phyloP scores from a whole-genome alignment of 2,888 invertebrate species.

The Napeogenes inachia region DNA sequence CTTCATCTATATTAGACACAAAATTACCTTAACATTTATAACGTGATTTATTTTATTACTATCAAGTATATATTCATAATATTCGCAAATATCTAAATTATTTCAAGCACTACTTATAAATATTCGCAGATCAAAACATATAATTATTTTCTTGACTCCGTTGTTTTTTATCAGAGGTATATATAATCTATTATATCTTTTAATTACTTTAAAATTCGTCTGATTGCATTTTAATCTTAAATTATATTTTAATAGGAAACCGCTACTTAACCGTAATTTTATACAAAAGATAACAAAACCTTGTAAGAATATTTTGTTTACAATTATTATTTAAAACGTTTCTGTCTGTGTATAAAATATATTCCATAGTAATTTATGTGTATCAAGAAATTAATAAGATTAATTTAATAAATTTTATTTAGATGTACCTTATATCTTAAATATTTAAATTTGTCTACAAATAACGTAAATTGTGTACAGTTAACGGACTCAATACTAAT shows the following conservation, averaged over 20 bases:
- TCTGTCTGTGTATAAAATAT: neutral
- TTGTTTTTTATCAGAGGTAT: neutral
- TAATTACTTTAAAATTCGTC: conserved; percentile 14
- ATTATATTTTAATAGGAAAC: conserved; percentile 9
- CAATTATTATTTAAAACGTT: neutral
- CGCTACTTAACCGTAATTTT: conserved; percentile 22
- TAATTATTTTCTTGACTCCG: neutral
- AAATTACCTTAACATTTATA: too few species aligned
- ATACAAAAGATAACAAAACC: conserved; percentile 1
- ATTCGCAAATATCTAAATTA: too few species aligned
- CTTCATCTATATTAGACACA: too few species aligned
- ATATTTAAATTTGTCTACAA: neutral
- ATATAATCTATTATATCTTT: conserved; percentile 10
- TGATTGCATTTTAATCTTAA: conserved; percentile 20
- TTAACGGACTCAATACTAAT: conserved; percentile 21
- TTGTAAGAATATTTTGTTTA: neutral
- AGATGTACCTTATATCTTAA: neutral
- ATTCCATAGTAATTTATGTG: too few species aligned
- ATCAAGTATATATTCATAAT: too few species aligned
- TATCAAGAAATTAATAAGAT: too few species aligned
- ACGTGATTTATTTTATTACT: too few species aligned
- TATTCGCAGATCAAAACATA: neutral
- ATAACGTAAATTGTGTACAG: conserved; percentile 14
- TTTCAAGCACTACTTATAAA: too few species aligned
- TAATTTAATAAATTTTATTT: too few species aligned